Evolutionary conservation across 2,113 vertebrate species (phyloP).

Genomic region (Peromyscus californicus): DNA sequence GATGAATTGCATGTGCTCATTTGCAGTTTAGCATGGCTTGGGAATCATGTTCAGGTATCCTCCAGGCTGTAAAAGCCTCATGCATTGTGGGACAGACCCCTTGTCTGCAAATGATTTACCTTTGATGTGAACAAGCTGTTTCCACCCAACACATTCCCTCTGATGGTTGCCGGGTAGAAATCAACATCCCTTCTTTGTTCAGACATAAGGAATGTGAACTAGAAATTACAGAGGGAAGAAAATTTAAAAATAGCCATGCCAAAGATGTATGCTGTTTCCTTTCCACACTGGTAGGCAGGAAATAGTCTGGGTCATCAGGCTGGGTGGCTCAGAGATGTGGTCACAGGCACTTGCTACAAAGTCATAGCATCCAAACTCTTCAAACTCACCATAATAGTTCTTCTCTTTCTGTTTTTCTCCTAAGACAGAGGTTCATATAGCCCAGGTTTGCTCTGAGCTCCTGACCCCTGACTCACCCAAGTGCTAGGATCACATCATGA

Average conservation of each 20-base stretch:
- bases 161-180: background rate
- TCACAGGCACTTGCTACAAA: background rate
- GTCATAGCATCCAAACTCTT: background rate
- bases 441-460: background rate
- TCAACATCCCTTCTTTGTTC: background rate
- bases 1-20: background rate
- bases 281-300: background rate
- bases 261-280: background rate
- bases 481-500: background rate
- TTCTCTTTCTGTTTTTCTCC: background rate
- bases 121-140: background rate
- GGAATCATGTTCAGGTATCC: too few species aligned
- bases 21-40: accelerated
- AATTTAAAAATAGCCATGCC: background rate
- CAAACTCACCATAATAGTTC: background rate
- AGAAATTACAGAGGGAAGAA: background rate
- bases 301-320: background rate
- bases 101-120: background rate
- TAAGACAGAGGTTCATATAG: background rate
- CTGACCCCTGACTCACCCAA: background rate
- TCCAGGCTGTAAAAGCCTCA: accelerated
- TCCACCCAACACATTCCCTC: background rate
- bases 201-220: background rate
- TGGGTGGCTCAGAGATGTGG: background rate
- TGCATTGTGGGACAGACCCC: background rate